A percentile compares a stretch with the other conserved stretches of the same genome.
These are phyloP conservation scores for Lordiphosa clarofinis DNA, from an alignment of 1,140 invertebrate genomes.

Conservation along the genomic window DNA sequence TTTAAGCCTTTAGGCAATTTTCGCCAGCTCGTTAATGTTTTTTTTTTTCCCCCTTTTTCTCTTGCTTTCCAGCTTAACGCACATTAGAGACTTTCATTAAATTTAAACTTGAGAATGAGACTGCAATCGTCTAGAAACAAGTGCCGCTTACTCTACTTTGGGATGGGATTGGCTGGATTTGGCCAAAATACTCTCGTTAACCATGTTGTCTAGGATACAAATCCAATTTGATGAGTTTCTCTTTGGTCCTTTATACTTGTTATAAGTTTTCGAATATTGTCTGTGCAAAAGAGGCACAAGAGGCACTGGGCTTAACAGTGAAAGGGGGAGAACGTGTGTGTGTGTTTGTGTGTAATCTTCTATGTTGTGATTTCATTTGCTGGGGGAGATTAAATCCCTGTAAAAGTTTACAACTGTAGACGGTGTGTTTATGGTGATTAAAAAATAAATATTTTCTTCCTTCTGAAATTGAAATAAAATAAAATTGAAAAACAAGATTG, in stretches of 20 bases:
- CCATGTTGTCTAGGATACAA: conserved; percentile 55
- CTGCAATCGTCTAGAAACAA: conserved; percentile 36
- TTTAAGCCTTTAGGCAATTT: conserved; percentile 54
- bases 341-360: background rate
- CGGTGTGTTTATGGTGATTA: too few species aligned
- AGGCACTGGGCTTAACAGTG: too few species aligned
- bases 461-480: too few species aligned
- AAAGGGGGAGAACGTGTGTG: conserved; percentile 6
- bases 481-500: too few species aligned
- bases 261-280: conserved; percentile 7
- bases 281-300: conserved; percentile 9
- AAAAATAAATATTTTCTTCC: too few species aligned
- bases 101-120: conserved; percentile 55
- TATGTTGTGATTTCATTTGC: too few species aligned
- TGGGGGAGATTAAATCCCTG: too few species aligned
- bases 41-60: conserved; percentile 12
- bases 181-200: conserved; percentile 9
- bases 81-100: conserved; percentile 60
- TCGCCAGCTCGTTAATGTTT: conserved; percentile 42
- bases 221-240: conserved; percentile 64
- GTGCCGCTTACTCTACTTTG: background rate
- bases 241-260: conserved; percentile 8
- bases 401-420: too few species aligned
- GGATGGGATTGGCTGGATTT: background rate
- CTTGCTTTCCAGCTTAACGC: conserved; percentile 17